Percentiles rank a stretch among this genome's conserved stretches.
phyloP scores from a whole-genome alignment of 2,888 invertebrate species.

The Parnassius glacialis region DNA sequence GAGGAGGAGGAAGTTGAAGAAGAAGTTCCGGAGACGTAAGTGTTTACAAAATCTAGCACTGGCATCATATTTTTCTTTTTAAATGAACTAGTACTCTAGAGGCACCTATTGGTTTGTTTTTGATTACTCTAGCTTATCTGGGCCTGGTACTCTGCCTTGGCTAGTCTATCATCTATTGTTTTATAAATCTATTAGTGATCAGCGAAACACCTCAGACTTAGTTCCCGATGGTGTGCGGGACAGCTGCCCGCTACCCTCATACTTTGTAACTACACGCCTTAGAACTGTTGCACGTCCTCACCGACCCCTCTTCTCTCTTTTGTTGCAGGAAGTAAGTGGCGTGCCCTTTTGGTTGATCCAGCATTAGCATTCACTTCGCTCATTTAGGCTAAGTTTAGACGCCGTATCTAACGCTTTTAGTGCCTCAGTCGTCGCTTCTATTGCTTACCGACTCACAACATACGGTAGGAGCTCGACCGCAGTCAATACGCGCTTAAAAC shows the following conservation, averaged over 20 bases:
- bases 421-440: slow-evolving; percentile 61
- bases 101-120: slow-evolving; percentile 63
- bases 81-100: slow-evolving; percentile 38
- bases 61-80: slow-evolving; percentile 33
- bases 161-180: slow-evolving; percentile 54
- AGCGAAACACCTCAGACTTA: slow-evolving; percentile 16
- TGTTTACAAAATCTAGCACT: slow-evolving; percentile 45
- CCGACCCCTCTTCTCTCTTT: slow-evolving; percentile 74
- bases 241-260: slow-evolving; percentile 6
- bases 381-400: slow-evolving; percentile 68
- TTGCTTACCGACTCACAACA: slow-evolving; percentile 63
- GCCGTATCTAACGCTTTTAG: slow-evolving; percentile 68
- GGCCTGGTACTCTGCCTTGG: slow-evolving; percentile 69
- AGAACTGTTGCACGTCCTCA: slow-evolving; percentile 73
- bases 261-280: slow-evolving; percentile 35
- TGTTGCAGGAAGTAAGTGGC: slow-evolving; percentile 82
- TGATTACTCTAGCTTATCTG: slow-evolving; percentile 67
- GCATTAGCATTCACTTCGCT: slow-evolving; percentile 72
- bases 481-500: slow-evolving; percentile 50
- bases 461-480: slow-evolving; percentile 52
- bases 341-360: slow-evolving; percentile 76
- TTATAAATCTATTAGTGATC: slow-evolving; percentile 22
- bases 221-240: slow-evolving; percentile 2
- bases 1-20: slow-evolving; percentile 90
- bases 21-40: slow-evolving; percentile 89